These are phyloP conservation scores for Pluvialis apricaria DNA, from an alignment of 2,113 vertebrate genomes.

Conservation along the genomic window DNA sequence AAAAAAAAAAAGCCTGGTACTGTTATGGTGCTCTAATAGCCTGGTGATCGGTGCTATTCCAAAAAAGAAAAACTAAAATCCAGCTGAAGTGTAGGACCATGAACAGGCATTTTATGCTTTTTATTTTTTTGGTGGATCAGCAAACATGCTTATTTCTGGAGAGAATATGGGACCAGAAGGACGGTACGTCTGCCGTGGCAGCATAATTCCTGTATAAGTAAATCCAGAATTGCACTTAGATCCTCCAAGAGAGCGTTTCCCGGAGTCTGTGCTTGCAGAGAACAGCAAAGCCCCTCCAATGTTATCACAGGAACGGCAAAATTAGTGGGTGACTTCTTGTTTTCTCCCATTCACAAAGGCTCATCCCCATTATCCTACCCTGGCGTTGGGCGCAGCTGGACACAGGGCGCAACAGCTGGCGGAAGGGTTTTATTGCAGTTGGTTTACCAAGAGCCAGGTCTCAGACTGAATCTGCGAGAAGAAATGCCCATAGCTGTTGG, in stretches of 20 bases:
- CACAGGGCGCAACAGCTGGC: background rate
- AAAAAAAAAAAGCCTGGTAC: background rate
- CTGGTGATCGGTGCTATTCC: background rate
- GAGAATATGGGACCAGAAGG: background rate
- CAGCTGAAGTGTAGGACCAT: background rate
- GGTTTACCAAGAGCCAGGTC: background rate
- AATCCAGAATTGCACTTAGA: background rate
- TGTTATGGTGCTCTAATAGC: background rate
- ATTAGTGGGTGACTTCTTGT: background rate
- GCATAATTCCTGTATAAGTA: background rate
- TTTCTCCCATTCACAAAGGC: background rate
- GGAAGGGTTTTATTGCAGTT: background rate
- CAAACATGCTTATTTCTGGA: background rate
- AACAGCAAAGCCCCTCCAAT: background rate
- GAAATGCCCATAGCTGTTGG: background rate
- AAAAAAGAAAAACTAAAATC: background rate
- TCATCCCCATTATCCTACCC: background rate
- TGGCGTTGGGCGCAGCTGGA: background rate
- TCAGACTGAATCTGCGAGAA: background rate
- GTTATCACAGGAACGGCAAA: background rate
- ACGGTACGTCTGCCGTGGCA: background rate
- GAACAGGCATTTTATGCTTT: background rate
- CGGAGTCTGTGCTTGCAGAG: background rate
- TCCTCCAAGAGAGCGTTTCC: background rate
- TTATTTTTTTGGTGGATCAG: background rate